Percentiles rank a stretch among this genome's conserved stretches.
Conservation (phyloP, 2,888 invertebrate species). For the Incurvaria masculella region DNA sequence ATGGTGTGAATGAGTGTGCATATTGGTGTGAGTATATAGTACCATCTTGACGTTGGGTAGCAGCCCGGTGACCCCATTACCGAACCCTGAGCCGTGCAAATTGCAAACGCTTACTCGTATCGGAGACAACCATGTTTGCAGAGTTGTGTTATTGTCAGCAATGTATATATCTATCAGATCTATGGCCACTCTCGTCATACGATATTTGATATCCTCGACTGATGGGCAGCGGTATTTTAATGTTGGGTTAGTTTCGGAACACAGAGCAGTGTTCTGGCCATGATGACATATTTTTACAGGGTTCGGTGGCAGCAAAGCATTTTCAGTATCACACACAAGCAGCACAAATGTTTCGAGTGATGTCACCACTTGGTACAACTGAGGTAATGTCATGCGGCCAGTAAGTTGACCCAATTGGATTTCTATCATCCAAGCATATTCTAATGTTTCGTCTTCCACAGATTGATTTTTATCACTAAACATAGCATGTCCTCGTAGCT, state of each 20-base stretch:
- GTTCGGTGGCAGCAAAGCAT: conserved; percentile 81
- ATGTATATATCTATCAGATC: conserved; percentile 89
- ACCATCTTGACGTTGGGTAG: conserved; percentile 67
- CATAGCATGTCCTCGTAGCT: conserved; percentile 93
- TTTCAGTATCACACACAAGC: conserved; percentile 85
- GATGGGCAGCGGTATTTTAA: conserved; percentile 75
- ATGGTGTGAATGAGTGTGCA: conserved; percentile 51
- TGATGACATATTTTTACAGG: conserved; percentile 76
- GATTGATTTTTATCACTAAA: conserved; percentile 91
- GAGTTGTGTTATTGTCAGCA: conserved; percentile 83
- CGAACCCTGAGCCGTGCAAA: conserved; percentile 89
- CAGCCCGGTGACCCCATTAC: conserved; percentile 84
- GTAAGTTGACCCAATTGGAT: conserved; percentile 90
- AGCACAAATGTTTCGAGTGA: conserved; percentile 87
- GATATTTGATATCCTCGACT: conserved; percentile 86
- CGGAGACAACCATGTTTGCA: conserved; percentile 87
- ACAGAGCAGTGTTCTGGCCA: conserved; percentile 66
- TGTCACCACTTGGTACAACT: conserved; percentile 82
- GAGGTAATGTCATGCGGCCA: conserved; percentile 87
- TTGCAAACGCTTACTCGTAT: conserved; percentile 89
- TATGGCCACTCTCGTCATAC: conserved; percentile 84
- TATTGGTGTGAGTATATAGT: conserved; percentile 65
- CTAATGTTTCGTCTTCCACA: conserved; percentile 91
- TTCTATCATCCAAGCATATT: conserved; percentile 97
- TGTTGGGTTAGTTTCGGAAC: conserved; percentile 65